Conservation (phyloP, 2,888 invertebrate genomes). For the Eudemis profundana region DNA sequence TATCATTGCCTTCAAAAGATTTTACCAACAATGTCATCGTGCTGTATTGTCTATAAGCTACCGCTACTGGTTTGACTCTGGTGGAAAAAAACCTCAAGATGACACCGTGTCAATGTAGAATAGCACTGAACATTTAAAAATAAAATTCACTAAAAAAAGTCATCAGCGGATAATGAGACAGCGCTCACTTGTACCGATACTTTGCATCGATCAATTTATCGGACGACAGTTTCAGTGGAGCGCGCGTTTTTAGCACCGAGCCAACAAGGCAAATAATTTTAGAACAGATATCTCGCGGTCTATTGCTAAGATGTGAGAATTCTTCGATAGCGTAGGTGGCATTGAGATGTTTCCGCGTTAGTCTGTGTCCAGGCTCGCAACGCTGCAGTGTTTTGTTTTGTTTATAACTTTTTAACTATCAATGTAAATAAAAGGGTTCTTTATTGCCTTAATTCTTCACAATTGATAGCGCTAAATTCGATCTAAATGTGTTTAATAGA, state of each 20-base stretch:
- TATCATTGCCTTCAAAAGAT: neutral
- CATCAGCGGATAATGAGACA: neutral
- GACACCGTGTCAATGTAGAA: neutral
- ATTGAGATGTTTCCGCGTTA: conserved; percentile 40
- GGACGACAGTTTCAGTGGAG: conserved; percentile 70
- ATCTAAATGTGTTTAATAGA: neutral
- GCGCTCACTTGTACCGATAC: conserved; percentile 55
- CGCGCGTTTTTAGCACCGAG: conserved; percentile 61
- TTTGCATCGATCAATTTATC: conserved; percentile 67
- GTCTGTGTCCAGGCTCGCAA: conserved; percentile 2
- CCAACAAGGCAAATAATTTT: conserved; percentile 64
- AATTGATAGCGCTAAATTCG: too few relatives aligned
- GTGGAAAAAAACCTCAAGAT: neutral
- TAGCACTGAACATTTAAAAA: conserved; percentile 7
- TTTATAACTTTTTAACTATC: neutral
- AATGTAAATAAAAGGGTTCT: neutral
- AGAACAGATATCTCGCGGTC: conserved; percentile 62
- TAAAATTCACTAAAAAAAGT: conserved; percentile 3
- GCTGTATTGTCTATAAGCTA: neutral
- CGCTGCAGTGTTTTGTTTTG: neutral
- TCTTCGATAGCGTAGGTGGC: conserved; percentile 51
- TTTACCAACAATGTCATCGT: neutral
- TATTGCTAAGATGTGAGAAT: conserved; percentile 53
- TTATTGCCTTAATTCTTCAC: too few relatives aligned
- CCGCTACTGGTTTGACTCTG: neutral